These are phyloP conservation scores for Coelogynopora nodosa DNA, from an alignment of 2,888 invertebrate genomes.

Conservation along the genomic window DNA sequence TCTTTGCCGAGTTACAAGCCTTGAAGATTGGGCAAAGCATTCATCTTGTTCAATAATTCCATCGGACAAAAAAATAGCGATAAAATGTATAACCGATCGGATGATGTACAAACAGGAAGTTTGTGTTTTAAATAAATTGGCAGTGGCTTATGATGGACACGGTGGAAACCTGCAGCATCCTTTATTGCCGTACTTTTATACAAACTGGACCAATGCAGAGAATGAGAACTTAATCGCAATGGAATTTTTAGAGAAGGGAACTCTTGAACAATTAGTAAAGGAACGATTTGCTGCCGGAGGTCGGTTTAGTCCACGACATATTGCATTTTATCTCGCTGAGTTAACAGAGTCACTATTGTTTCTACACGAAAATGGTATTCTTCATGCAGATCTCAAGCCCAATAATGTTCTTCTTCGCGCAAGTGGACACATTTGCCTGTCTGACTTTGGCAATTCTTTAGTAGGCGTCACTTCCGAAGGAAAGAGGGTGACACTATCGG, in stretches of 20 bases:
- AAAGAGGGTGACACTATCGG: neutral
- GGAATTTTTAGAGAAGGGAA: constrained; percentile 3
- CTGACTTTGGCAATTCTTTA: neutral
- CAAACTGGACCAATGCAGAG: neutral
- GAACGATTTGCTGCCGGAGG: neutral
- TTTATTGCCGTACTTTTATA: neutral
- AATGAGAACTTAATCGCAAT: neutral
- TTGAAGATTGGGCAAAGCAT: neutral
- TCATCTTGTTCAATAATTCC: neutral
- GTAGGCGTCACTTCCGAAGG: neutral
- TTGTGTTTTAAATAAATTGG: neutral
- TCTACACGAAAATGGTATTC: neutral
- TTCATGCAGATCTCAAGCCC: neutral
- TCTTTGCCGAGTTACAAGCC: neutral
- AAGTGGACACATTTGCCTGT: neutral
- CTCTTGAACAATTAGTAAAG: neutral
- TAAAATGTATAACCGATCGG: neutral
- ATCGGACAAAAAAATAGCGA: neutral
- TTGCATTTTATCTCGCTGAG: neutral
- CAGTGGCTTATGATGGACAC: neutral
- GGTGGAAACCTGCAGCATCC: neutral
- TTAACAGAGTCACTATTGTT: neutral
- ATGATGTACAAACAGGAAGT: neutral
- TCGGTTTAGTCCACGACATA: neutral
- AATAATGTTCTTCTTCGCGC: neutral